phyloP scores from a whole-genome alignment of 2,113 vertebrate species.

The Podocnemis expansa region DNA sequence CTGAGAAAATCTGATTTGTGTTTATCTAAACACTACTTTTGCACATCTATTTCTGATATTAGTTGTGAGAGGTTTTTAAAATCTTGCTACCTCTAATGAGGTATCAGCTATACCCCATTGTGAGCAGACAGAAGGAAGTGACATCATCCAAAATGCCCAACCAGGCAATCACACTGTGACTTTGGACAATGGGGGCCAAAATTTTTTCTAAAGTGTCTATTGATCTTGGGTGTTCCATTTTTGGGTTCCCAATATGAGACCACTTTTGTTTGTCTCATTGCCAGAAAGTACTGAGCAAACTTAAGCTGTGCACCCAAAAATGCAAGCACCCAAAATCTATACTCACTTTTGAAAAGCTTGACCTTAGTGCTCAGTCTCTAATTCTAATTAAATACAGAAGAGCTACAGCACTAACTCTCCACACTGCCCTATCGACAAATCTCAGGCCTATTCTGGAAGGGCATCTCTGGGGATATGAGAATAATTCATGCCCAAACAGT shows the following conservation, averaged over 20 bases:
- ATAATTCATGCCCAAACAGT: background rate
- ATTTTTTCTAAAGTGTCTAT: background rate
- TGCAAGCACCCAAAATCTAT: background rate
- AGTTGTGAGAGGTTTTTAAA: background rate
- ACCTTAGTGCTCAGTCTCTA: background rate
- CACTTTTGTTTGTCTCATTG: background rate
- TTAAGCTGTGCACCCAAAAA: background rate
- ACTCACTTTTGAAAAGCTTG: background rate
- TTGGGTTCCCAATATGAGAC: background rate
- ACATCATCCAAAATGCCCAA: background rate
- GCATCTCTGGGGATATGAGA: background rate
- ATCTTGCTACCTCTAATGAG: accelerated
- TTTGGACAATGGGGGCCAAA: background rate
- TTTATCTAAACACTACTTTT: background rate
- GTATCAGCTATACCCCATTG: background rate
- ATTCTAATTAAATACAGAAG: background rate
- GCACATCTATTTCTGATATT: background rate
- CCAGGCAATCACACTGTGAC: background rate
- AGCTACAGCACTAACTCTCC: background rate
- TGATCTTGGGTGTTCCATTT: background rate
- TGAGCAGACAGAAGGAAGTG: background rate
- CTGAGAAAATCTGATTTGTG: background rate
- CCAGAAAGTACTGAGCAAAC: background rate
- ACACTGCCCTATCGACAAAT: accelerated
- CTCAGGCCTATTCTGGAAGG: background rate